Evolutionary conservation across 2,888 invertebrate species (phyloP), one percentile per base, ranked within the genome.

Genomic region (Dryocosmus kuriphilus): DNA sequence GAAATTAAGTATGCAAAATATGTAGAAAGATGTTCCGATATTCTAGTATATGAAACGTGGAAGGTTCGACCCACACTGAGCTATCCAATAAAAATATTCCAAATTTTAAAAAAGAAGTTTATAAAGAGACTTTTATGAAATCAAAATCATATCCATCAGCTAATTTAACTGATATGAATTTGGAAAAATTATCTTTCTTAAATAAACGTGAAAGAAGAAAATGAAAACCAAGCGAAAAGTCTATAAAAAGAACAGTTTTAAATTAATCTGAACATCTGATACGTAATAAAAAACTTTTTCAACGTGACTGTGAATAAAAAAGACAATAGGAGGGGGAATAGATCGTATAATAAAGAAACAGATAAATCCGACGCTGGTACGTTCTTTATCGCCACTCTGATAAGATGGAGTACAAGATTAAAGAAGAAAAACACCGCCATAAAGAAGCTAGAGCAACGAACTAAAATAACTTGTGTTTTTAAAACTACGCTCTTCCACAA

Each of bases 381-480:
- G 16, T 22, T 75, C 71, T 76, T 84, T 84, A 83, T 87, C 84
- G 79, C 81, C 75, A 35, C 62, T 65, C 80, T 76, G 87, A 88
- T 87, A 88, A 88, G 82, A 74, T 55, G n/a, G 4, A 46, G 46
- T 71, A 51, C 14, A n/a, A 71, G 30, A 30, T 71, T 8, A 27
- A 46, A 51, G n/a, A 51, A 51, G 30, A 11, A 51, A 67, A 51
- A 24, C 14, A 14, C 22, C 30, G 46, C 9, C 51, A 30, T 24
- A 24, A 41, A 41, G 41, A 65, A 71, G 51, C 71, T 71, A 51
- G 51, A 71, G 46, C 16, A 24, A 35, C n/a, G 8, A 46, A 27
- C 16, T 51, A 51, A 30, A 11, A 71, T 5, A 24, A 57, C 19
- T 46, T 51, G n/a, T 71, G n/a, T 71, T 32, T 71, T 30, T 46